Evolutionary conservation across 2,797 vertebrate species (phyloP).

Genomic region (Parambassis ranga): DNA sequence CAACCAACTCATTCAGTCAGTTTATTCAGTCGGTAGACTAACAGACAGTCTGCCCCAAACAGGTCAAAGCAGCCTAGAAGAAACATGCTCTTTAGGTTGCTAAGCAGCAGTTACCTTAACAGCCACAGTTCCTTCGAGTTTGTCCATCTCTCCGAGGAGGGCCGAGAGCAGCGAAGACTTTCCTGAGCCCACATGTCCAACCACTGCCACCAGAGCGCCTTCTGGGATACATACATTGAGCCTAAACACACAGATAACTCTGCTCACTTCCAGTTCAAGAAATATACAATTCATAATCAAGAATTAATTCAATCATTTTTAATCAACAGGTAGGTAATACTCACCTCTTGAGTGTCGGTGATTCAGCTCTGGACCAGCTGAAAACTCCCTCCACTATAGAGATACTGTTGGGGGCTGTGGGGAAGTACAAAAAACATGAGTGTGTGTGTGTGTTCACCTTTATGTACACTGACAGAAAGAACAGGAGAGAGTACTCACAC

Average conservation of each 20-base stretch:
- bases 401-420: constrained; percentile 82
- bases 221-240: constrained; percentile 87
- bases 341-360: constrained; percentile 83
- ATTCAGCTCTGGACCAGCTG: constrained; percentile 88
- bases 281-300: not conserved
- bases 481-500: constrained; percentile 68
- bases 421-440: not conserved
- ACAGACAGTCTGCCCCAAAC: too few relatives aligned
- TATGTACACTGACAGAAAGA: not conserved
- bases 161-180: constrained; percentile 94
- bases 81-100: too few relatives aligned
- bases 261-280: not conserved
- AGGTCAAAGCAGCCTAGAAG: too few relatives aligned
- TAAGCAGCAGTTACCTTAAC: constrained; percentile 86
- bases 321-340: not conserved
- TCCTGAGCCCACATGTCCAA: constrained; percentile 94
- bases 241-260: constrained; percentile 69
- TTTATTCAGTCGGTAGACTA: too few relatives aligned
- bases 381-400: constrained; percentile 86
- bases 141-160: constrained; percentile 94
- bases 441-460: not conserved
- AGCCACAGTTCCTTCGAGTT: constrained; percentile 84
- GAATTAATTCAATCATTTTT: not conserved
- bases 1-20: too few relatives aligned
- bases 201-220: constrained; percentile 90